A percentile compares a stretch with the other conserved stretches of the same genome.
Conservation (phyloP, 2,797 vertebrate species). For the Ciconia nigra region DNA sequence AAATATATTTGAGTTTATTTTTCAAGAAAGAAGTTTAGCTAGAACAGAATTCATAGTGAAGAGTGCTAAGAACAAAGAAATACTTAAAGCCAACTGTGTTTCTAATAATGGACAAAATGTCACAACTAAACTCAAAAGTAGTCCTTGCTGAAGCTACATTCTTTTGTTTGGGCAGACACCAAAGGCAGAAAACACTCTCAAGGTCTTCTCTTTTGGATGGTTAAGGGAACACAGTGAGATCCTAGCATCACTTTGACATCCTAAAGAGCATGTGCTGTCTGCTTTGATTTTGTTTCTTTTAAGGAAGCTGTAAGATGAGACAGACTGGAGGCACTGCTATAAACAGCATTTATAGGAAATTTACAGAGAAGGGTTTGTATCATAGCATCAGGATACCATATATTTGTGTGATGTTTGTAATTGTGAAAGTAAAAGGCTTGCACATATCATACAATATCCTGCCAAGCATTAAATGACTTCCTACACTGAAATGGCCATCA, state of each 20-base stretch:
- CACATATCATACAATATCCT: background rate
- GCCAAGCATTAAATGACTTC: background rate
- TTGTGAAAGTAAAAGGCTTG: background rate
- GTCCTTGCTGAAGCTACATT: fast-evolving
- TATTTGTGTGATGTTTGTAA: background rate
- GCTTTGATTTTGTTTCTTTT: background rate
- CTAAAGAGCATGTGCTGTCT: background rate
- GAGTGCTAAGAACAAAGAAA: background rate
- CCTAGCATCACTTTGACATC: background rate
- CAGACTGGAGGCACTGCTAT: background rate
- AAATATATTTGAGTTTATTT: background rate
- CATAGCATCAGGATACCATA: background rate
- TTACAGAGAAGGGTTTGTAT: background rate
- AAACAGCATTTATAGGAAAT: background rate
- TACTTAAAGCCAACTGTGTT: background rate
- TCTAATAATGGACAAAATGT: background rate
- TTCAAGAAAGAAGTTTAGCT: background rate
- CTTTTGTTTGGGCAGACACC: background rate
- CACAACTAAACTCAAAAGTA: background rate
- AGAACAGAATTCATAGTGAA: background rate
- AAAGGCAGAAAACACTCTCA: background rate
- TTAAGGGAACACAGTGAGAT: background rate
- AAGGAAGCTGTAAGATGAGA: background rate
- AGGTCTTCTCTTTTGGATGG: background rate
- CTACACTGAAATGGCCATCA: background rate